Conservation (phyloP, 2,797 vertebrate genomes). For the Tokudaia tokunoshimensis region DNA sequence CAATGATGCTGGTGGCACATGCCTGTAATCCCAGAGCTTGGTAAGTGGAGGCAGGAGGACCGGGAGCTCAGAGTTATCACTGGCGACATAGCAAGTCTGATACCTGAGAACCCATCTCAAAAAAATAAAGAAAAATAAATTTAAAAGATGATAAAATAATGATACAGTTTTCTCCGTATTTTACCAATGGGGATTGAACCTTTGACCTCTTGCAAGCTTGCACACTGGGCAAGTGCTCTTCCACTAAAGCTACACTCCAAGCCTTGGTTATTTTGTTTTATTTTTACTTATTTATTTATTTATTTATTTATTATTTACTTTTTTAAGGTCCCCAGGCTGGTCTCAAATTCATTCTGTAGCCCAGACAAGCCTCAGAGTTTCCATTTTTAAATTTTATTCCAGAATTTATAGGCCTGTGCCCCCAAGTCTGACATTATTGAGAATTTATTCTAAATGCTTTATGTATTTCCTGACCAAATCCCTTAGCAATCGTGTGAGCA, state of each 20-base stretch:
- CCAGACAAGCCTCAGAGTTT: background rate
- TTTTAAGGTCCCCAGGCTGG: background rate
- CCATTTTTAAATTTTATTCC: background rate
- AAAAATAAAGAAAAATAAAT: background rate
- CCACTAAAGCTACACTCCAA: background rate
- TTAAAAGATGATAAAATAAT: background rate
- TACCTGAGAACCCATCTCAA: background rate
- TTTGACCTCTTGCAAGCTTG: background rate
- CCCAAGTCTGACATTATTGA: background rate
- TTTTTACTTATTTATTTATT: background rate
- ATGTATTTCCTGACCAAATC: background rate
- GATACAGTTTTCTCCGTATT: background rate
- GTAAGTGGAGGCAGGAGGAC: background rate
- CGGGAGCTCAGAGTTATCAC: background rate
- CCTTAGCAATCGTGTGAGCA: background rate
- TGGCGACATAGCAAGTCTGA: background rate
- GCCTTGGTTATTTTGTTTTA: background rate
- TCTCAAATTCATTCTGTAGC: background rate
- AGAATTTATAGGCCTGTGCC: background rate
- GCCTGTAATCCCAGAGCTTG: background rate
- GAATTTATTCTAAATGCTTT: constrained; percentile 24
- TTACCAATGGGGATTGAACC: background rate
- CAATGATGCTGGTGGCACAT: background rate
- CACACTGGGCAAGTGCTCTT: background rate
- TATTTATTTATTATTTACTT: background rate